Percentiles rank a stretch among this genome's conserved stretches.
phyloP scores from a whole-genome alignment of 2,113 vertebrate genomes.

The Hippolais icterina region DNA sequence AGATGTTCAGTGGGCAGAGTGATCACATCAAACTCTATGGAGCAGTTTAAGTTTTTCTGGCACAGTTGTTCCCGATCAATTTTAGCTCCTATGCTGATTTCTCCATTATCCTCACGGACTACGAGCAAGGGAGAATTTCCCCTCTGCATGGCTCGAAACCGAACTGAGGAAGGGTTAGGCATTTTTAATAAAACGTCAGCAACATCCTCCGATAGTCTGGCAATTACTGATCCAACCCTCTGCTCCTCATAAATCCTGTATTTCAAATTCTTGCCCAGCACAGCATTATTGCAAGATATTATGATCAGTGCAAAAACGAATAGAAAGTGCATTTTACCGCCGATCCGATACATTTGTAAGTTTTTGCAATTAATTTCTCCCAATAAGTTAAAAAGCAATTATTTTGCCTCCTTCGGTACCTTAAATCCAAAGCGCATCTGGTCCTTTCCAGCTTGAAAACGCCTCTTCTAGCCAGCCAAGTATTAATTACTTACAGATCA shows the following conservation, averaged over 20 bases:
- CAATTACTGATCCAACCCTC: constrained; percentile 89
- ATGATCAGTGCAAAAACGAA: constrained; percentile 67
- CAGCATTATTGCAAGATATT: constrained; percentile 47
- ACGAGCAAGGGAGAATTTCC: constrained; percentile 82
- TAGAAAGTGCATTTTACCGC: constrained; percentile 70
- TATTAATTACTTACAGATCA: neutral
- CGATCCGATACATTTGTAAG: constrained; percentile 29
- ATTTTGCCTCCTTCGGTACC: constrained; percentile 33
- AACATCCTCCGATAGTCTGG: constrained; percentile 88
- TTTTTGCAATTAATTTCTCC: constrained; percentile 24
- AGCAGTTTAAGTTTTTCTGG: constrained; percentile 92
- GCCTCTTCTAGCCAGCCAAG: constrained; percentile 15
- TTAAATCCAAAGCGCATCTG: constrained; percentile 53
- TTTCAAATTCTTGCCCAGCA: constrained; percentile 84
- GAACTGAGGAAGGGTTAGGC: constrained; percentile 82
- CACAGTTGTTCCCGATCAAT: constrained; percentile 96
- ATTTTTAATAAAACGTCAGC: constrained; percentile 83
- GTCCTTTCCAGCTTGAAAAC: constrained; percentile 7
- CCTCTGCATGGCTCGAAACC: constrained; percentile 92
- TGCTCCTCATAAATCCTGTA: constrained; percentile 98
- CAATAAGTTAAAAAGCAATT: constrained; percentile 40
- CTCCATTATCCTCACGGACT: constrained; percentile 91
- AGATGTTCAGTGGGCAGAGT: constrained; percentile 94
- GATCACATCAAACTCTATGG: constrained; percentile 97
- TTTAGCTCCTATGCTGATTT: constrained; percentile 89